Base-by-base conservation (phyloP, 1,140 invertebrate genomes). In the Druon quercuslanigerum region DNA sequence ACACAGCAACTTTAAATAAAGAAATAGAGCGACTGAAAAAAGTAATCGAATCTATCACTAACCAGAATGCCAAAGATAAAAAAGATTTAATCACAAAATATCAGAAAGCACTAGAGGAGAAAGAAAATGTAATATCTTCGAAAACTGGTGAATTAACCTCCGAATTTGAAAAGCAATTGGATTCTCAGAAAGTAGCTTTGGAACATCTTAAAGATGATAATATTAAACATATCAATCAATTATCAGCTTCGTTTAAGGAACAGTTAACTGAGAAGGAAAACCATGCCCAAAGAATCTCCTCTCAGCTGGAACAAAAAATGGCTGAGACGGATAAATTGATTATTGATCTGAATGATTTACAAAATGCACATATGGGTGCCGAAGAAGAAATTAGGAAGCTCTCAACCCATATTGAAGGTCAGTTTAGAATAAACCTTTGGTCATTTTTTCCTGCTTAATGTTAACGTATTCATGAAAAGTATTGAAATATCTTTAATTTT, bases 251-350 rank as follows among this genome's bases (percentile, higher is more conserved):
- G 57, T 89, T 92, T 46, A 92, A 90, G 70, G 87, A 90, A 79
- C 90, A 93, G 78, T 87, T 93, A n/a, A 92, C 87, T 78, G 90
- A 91, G 84, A 90, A 91, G 25, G 88, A 88, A 19, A 85, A 91
- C 33, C 79, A 90, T 50, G 88, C 91, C 17, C 78, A 87, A 70
- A 87, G 92, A 81, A 78, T 93, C 51, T 85, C 82, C 12, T 81
- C 51, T 13, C 77, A 87, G 72, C 77, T 92, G 1, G 88, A 92
- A 76, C 82, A 88, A 60, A 91, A 92, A 72, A 89, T 92, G 80
- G 82, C 85, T 13, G 92, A 93, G 83, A 89, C 85, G 73, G 91
- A 93, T 50, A 92, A 92, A 84, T 82, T 91, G 56, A 88, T 91
- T 54, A 85, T 81, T 70, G 90, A 93, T 83, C 83, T 91, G 54